Percentiles rank a stretch among this genome's conserved stretches.
phyloP scores from a whole-genome alignment of 1,140 invertebrate species.

The Apis mellifera region Amel_HAv3.1 CM009931.2:1341001-1341500 shows the following conservation, averaged over 20 bases:
- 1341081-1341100: no score
- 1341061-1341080: no score
- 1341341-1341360: not conserved
- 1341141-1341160: no score
- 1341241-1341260: not conserved
- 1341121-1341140: no score
- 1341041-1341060: no score
- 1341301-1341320: not conserved
- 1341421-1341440: not conserved
- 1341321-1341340: not conserved
- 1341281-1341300: not conserved
- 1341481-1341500: slow-evolving; percentile 25
- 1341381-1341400: not conserved
- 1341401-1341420: not conserved
- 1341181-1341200: no score
- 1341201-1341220: not conserved
- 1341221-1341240: not conserved
- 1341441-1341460: slow-evolving; percentile 4
- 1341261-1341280: not conserved
- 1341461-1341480: slow-evolving; percentile 17
- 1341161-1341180: no score
- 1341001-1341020: slow-evolving; percentile 58
- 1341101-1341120: no score
- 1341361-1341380: not conserved
- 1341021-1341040: slow-evolving; percentile 53